Conservation (phyloP, 1,140 invertebrate species). For the Papilio machaon region DNA sequence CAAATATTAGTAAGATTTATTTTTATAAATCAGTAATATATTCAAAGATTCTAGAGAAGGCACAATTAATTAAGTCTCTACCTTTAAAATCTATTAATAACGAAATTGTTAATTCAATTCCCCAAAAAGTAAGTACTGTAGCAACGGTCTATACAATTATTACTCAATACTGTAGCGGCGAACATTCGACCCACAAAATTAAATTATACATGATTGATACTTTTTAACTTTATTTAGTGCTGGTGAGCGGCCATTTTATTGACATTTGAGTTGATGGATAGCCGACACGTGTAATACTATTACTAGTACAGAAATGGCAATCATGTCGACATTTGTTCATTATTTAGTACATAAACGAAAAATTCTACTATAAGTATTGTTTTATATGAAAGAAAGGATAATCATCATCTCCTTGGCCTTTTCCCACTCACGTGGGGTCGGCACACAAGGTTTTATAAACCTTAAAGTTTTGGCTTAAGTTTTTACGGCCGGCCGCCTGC, state of each 20-base stretch:
- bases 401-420: too few species aligned
- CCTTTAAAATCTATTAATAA: neutral
- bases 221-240: slow-evolving; percentile 26
- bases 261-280: slow-evolving; percentile 33
- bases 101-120: neutral
- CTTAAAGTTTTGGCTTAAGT: too few species aligned
- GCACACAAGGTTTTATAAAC: too few species aligned
- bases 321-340: neutral
- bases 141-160: neutral
- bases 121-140: neutral
- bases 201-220: slow-evolving; percentile 35
- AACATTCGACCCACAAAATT: slow-evolving; percentile 21
- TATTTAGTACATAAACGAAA: neutral
- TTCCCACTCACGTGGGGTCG: too few species aligned
- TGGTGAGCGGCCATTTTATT: slow-evolving; percentile 23
- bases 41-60: too few species aligned
- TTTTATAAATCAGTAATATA: too few species aligned
- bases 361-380: neutral
- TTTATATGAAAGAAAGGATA: too few species aligned
- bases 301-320: neutral
- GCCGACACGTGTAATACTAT: slow-evolving; percentile 10
- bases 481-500: too few species aligned
- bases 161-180: neutral
- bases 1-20: too few species aligned
- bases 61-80: neutral